phyloP scores from a whole-genome alignment of 2,888 invertebrate species.

The Papilio gigon region DNA sequence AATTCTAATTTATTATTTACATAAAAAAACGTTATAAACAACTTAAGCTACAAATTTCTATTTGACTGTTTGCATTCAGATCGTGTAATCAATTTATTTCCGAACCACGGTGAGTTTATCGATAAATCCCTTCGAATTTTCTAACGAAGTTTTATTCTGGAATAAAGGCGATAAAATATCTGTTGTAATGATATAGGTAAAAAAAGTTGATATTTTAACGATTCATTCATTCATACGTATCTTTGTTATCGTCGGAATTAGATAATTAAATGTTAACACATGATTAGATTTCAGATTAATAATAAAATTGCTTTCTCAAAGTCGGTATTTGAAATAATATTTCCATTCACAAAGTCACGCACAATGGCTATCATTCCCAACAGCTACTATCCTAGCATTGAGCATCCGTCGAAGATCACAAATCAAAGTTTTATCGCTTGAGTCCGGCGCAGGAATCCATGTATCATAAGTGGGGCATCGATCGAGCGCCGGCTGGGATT shows the following conservation, averaged over 20 bases:
- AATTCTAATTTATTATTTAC: too few species aligned
- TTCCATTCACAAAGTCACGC: constrained; percentile 36
- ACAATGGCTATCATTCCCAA: constrained; percentile 41
- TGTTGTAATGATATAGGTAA: too few species aligned
- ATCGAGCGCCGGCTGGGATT: constrained; percentile 65
- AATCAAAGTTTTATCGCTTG: constrained; percentile 65
- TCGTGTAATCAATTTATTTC: too few species aligned
- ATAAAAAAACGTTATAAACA: too few species aligned
- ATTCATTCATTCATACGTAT: neutral
- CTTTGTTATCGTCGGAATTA: neutral
- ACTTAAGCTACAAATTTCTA: too few species aligned
- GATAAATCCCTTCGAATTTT: neutral
- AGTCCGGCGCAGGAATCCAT: constrained; percentile 66
- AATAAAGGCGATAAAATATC: too few species aligned
- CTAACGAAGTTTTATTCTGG: too few species aligned
- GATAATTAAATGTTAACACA: neutral
- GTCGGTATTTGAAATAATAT: constrained; percentile 1
- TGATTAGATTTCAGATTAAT: neutral
- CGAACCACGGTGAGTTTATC: too few species aligned
- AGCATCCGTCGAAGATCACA: constrained; percentile 55
- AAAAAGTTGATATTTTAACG: too few species aligned
- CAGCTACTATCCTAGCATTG: constrained; percentile 40
- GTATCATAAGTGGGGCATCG: constrained; percentile 71
- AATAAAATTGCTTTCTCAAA: neutral
- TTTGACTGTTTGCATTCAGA: neutral